Evolutionary conservation across 2,113 vertebrate species (phyloP), one percentile per base, ranked within the genome.

Genomic region (Mungos mungo): DNA sequence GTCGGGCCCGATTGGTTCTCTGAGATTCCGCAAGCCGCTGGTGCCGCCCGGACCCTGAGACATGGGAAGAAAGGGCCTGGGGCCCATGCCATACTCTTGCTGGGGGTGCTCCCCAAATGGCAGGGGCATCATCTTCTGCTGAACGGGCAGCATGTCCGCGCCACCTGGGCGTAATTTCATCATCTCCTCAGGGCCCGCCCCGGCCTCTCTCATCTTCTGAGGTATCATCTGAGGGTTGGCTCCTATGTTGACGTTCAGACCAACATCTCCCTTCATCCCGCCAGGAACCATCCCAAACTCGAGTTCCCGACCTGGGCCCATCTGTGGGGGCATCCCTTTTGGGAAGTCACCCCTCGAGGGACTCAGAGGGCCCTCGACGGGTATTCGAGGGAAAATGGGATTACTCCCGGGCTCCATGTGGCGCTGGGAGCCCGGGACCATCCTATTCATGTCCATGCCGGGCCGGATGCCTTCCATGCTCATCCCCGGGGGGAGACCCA

Each of bases 341-440:
- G 99, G 98, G 95, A 99, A 99, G 92, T 99, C 99, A 19, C 99
- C 99, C 98, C 99, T 98, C 18, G 99, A 99, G 16, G 99, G 99
- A 97, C 99, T 99, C 99, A 99, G 99, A 0, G 99, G 99, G 96
- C 99, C 99, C 97, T 99, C 99, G 12, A 99, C 99, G 0, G 99
- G 99, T 99, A 99, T 99, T 95, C 99, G 99, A 89, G 99, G 99
- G 98, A 99, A 99, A 97, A 99, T 98, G 90, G 99, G 99, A 38
- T 96, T 99, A 84, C 74, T 99, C 41, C 99, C 99, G 38, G 99
- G 99, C 98, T 99, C 99, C 99, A 99, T 99, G 93, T 99, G 99
- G 98, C 99, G 99, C 98, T 99, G 99, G 74, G 99, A 97, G 18
- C 96, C 97, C 72, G 99, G 99, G 98, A 99, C 99, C 99, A 99